Conservation (phyloP, 2,888 invertebrate genomes). For the Calliphora vomitoria region DNA sequence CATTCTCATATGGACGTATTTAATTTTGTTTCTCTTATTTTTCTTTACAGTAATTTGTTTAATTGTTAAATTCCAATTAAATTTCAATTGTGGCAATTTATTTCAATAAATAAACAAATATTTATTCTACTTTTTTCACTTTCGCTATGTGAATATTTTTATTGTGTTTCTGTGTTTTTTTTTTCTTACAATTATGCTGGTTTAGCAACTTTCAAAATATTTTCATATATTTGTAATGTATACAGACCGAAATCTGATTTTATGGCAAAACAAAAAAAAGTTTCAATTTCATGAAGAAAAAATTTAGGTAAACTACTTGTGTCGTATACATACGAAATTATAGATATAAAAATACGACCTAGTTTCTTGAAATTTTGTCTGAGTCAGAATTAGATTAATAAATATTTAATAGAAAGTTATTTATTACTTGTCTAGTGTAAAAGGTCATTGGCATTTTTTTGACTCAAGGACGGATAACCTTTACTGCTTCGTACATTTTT, state of each 20-base stretch:
- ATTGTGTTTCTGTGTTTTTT: not conserved
- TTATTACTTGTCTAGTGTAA: not conserved
- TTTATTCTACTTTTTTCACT: constrained; percentile 58
- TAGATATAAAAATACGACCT: not conserved
- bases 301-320: constrained; percentile 4
- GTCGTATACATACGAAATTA: constrained; percentile 6
- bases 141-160: constrained; percentile 31
- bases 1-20: not conserved
- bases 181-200: constrained; percentile 48
- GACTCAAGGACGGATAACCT: not conserved
- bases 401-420: constrained; percentile 28
- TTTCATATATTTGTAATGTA: constrained; percentile 8
- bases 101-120: constrained; percentile 38
- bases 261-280: constrained; percentile 24
- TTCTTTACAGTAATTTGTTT: constrained; percentile 30
- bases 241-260: not conserved
- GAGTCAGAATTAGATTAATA: constrained; percentile 19
- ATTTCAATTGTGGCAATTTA: constrained; percentile 35
- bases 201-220: constrained; percentile 66
- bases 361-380: constrained; percentile 17
- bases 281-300: constrained; percentile 24
- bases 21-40: not conserved
- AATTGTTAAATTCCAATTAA: constrained; percentile 48
- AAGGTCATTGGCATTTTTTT: not conserved
- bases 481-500: too few species aligned